A percentile compares a stretch with the other conserved stretches of the same genome.
phyloP scores from a whole-genome alignment of 2,113 vertebrate genomes.

The Saguinus midas region DNA sequence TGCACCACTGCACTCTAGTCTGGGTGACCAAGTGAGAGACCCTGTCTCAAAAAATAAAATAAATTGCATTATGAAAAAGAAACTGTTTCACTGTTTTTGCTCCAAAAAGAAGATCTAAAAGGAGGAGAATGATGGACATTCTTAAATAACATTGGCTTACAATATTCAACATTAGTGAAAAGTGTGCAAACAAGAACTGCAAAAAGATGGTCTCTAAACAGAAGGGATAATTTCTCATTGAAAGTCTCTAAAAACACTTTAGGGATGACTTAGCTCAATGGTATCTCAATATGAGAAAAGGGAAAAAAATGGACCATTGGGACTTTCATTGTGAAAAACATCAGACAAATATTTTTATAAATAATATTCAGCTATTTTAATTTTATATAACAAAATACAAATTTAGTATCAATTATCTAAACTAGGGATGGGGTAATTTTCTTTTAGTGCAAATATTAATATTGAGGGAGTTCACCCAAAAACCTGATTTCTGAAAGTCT shows the following conservation, averaged over 20 bases:
- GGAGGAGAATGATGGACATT: not conserved
- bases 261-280: not conserved
- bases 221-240: not conserved
- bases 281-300: not conserved
- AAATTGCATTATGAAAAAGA: not conserved
- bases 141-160: not conserved
- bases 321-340: not conserved
- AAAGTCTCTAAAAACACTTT: not conserved
- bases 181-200: not conserved
- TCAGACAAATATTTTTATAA: not conserved
- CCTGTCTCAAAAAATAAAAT: too few relatives aligned
- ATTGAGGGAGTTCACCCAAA: not conserved
- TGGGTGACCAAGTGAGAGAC: too few relatives aligned
- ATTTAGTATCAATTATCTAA: not conserved
- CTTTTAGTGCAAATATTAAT: not conserved
- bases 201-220: not conserved
- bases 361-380: not conserved
- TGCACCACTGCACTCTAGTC: too few relatives aligned
- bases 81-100: not conserved
- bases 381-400: not conserved
- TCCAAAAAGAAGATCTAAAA: constrained; percentile 35
- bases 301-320: not conserved
- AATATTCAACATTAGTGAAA: constrained; percentile 5
- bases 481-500: not conserved
- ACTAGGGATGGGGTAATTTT: not conserved